Evolutionary conservation across 2,888 invertebrate genomes (phyloP).

Genomic region (Campoplex capitator): DNA sequence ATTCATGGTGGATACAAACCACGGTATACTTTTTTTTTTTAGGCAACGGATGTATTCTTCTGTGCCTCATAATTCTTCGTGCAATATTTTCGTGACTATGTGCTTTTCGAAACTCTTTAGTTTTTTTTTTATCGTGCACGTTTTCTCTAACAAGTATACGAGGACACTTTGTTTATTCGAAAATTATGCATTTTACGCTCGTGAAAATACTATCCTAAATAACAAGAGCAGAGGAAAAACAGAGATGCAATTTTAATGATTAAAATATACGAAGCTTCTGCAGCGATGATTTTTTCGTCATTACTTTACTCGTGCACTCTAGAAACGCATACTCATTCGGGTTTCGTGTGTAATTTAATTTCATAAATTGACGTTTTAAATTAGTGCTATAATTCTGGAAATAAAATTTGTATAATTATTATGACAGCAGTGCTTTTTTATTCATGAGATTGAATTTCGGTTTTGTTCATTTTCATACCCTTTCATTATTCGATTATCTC

Average conservation of each 20-base stretch:
- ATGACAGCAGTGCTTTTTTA: neutral
- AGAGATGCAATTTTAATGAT: neutral
- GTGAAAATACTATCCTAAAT: neutral
- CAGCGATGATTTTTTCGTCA: neutral
- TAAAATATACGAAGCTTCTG: neutral
- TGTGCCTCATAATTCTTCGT: neutral
- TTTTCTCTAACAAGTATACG: neutral
- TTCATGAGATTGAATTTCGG: neutral
- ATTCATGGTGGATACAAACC: conserved; percentile 1
- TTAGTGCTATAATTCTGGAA: neutral
- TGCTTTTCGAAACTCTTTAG: neutral
- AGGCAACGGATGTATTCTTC: neutral
- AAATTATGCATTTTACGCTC: neutral
- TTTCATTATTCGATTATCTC: too few relatives aligned
- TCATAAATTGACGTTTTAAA: neutral
- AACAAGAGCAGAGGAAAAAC: neutral
- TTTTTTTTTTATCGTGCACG: neutral
- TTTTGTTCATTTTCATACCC: neutral
- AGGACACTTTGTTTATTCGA: neutral
- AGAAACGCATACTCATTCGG: neutral
- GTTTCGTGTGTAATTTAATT: neutral
- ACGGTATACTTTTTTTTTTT: conserved; percentile 1
- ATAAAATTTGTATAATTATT: neutral
- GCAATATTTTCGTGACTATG: neutral
- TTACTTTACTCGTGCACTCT: neutral